phyloP scores from a whole-genome alignment of 2,113 vertebrate genomes.

The Apteryx mantelli region DNA sequence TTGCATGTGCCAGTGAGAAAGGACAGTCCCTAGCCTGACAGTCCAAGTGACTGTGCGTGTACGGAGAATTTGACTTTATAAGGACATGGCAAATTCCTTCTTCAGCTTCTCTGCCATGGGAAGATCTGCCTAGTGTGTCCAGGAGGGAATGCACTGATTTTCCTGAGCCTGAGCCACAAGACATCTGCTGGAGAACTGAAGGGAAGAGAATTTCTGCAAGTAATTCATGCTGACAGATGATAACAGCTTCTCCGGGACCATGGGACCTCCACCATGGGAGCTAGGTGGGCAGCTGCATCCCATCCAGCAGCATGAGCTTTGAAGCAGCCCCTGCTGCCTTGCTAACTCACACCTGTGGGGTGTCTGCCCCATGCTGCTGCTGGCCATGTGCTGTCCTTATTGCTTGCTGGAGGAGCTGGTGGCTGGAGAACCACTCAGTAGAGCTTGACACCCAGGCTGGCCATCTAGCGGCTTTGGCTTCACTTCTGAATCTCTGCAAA shows the following conservation, averaged over 20 bases:
- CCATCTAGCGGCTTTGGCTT: background rate
- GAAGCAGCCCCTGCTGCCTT: background rate
- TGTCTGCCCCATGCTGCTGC: background rate
- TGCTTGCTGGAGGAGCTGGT: background rate
- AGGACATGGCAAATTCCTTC: slow-evolving; percentile 18
- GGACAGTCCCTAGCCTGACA: background rate
- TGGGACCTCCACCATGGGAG: background rate
- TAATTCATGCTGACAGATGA: background rate
- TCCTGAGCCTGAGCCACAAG: slow-evolving; percentile 39
- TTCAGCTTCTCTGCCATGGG: background rate
- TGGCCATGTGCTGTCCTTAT: rapidly evolving
- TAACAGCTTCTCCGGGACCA: background rate
- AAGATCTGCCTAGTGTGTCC: background rate
- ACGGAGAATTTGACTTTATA: background rate
- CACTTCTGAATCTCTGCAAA: background rate
- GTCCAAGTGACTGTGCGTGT: background rate
- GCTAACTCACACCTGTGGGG: rapidly evolving
- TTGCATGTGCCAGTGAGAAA: background rate
- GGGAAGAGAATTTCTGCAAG: background rate
- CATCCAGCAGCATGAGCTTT: background rate
- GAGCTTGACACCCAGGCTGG: rapidly evolving
- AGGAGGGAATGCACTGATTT: slow-evolving; percentile 40
- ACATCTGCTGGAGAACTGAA: slow-evolving; percentile 23
- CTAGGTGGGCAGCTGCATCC: background rate
- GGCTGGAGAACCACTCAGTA: rapidly evolving